Percentiles rank a stretch among this genome's conserved stretches.
Conservation (phyloP, 2,888 invertebrate species). For the Lasioglossum leucozonium region DNA sequence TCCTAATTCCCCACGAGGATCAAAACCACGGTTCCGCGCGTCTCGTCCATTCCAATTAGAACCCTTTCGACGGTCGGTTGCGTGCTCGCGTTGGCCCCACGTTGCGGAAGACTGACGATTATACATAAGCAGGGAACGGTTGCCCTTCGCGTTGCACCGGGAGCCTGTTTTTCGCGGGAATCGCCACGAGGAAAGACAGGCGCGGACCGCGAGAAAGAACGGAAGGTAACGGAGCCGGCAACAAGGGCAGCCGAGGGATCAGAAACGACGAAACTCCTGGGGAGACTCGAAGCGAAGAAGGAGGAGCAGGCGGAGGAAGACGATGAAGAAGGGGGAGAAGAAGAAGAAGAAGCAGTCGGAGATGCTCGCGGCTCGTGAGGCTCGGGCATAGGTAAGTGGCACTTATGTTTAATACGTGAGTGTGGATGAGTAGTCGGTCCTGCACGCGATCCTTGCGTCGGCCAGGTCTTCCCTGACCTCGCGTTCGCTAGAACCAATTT, state of each 20-base stretch:
- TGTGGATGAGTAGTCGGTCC: slow-evolving; percentile 78
- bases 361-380: slow-evolving; percentile 71
- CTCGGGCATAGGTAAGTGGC: slow-evolving; percentile 76
- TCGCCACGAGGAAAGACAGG: slow-evolving; percentile 37
- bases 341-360: slow-evolving; percentile 32
- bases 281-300: slow-evolving; percentile 9
- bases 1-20: slow-evolving; percentile 12
- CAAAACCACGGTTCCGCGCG: slow-evolving; percentile 12
- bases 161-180: slow-evolving; percentile 49
- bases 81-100: slow-evolving; percentile 38
- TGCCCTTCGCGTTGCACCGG: slow-evolving; percentile 30
- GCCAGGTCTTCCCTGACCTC: slow-evolving; percentile 75
- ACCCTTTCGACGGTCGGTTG: slow-evolving; percentile 28
- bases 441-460: slow-evolving; percentile 78
- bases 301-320: background rate
- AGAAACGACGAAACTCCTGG: slow-evolving; percentile 51
- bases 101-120: slow-evolving; percentile 45
- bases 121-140: slow-evolving; percentile 38
- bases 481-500: slow-evolving; percentile 79
- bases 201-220: slow-evolving; percentile 40
- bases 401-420: slow-evolving; percentile 79
- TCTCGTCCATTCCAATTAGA: slow-evolving; percentile 15
- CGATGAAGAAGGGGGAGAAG: background rate
- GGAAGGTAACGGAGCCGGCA: slow-evolving; percentile 40
- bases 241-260: slow-evolving; percentile 61